These are phyloP conservation scores for Linhomoeus sp. DNA, from an alignment of 2,888 invertebrate genomes.

Conservation along the genomic window DNA sequence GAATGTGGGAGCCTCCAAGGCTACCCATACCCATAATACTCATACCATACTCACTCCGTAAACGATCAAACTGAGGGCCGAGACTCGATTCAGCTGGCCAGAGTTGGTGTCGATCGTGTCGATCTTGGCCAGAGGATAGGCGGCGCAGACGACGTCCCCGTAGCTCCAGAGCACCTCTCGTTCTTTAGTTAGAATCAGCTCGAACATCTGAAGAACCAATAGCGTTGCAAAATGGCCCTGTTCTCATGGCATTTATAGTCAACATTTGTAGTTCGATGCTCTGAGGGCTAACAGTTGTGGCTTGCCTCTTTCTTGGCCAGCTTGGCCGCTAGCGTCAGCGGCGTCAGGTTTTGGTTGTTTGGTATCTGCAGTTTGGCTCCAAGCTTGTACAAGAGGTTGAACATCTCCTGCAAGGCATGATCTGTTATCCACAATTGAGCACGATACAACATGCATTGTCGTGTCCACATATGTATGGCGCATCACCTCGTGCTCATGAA, in stretches of 20 bases:
- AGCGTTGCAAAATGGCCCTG: background rate
- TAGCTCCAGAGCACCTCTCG: slow-evolving; percentile 93
- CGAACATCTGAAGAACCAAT: slow-evolving; percentile 50
- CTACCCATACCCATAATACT: too few relatives aligned
- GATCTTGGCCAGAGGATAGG: slow-evolving; percentile 77
- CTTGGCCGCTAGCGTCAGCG: slow-evolving; percentile 76
- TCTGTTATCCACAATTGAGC: too few relatives aligned
- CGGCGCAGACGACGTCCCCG: slow-evolving; percentile 76
- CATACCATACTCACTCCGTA: slow-evolving; percentile 72
- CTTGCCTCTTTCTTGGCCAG: slow-evolving; percentile 42
- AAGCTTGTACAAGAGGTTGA: slow-evolving; percentile 80
- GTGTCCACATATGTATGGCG: background rate
- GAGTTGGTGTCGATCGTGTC: slow-evolving; percentile 81
- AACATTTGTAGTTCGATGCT: too few relatives aligned
- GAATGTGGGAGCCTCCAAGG: too few relatives aligned
- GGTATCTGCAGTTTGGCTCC: slow-evolving; percentile 48
- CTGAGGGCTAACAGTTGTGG: background rate
- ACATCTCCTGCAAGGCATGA: slow-evolving; percentile 49
- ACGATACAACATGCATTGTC: too few relatives aligned
- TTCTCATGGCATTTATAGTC: too few relatives aligned
- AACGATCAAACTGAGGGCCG: slow-evolving; percentile 79
- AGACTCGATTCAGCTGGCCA: slow-evolving; percentile 79
- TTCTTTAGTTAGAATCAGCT: slow-evolving; percentile 85
- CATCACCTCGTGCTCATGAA: slow-evolving; percentile 64
- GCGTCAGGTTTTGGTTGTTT: slow-evolving; percentile 48